phyloP scores from a whole-genome alignment of 2,797 vertebrate genomes.

The Acanthornis magna region DNA sequence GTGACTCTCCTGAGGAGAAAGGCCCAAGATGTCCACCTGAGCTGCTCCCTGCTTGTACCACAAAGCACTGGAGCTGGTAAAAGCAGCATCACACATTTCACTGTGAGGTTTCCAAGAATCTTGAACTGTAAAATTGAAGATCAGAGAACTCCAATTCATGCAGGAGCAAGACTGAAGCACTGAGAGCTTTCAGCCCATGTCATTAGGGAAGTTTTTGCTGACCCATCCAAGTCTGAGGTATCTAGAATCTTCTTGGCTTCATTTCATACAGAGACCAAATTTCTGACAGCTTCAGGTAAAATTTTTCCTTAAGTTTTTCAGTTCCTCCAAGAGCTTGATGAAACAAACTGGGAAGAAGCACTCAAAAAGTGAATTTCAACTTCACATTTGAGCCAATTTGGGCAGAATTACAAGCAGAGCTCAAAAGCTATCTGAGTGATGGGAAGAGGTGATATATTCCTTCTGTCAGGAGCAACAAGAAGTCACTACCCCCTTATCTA shows the following conservation, averaged over 20 bases:
- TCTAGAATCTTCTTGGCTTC: neutral
- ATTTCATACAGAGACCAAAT: neutral
- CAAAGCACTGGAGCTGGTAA: neutral
- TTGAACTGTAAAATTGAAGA: neutral
- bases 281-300: neutral
- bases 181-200: neutral
- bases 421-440: rapidly evolving
- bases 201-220: neutral
- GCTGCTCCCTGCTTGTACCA: neutral
- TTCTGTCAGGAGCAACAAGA: neutral
- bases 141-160: neutral
- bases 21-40: neutral
- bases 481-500: neutral
- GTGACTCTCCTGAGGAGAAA: neutral
- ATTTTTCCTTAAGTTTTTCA: neutral
- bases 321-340: neutral
- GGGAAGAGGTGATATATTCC: rapidly evolving
- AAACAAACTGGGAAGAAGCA: neutral
- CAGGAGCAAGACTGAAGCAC: neutral
- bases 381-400: neutral
- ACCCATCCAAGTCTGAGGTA: neutral
- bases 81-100: neutral
- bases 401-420: neutral
- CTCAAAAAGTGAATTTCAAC: neutral
- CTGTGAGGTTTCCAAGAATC: neutral